Conservation (phyloP, 2,888 invertebrate genomes). For the Hedya salicella region DNA sequence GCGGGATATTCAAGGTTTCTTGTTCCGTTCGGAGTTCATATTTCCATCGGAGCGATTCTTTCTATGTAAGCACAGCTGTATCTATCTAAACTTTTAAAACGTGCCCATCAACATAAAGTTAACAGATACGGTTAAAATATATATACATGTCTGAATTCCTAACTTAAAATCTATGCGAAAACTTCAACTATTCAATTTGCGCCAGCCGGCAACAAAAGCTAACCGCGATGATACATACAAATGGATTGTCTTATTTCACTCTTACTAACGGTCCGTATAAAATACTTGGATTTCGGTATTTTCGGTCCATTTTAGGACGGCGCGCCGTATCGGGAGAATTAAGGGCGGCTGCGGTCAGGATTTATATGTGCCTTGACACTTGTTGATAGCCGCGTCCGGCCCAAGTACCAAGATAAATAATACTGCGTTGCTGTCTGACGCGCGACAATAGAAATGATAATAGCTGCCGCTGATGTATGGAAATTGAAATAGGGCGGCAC, state of each 20-base stretch:
- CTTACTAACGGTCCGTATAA: constrained; percentile 46
- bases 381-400: constrained; percentile 74
- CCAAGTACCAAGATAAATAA: constrained; percentile 60
- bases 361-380: constrained; percentile 75
- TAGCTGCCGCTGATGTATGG: constrained; percentile 45
- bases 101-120: constrained; percentile 8
- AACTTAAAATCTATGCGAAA: constrained; percentile 36
- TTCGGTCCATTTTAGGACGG: constrained; percentile 44
- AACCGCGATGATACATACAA: constrained; percentile 46
- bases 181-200: constrained; percentile 42
- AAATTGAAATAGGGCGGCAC: constrained; percentile 32
- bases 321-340: constrained; percentile 46
- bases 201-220: constrained; percentile 38
- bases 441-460: constrained; percentile 54
- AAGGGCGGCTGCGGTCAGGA: constrained; percentile 54
- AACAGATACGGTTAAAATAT: neutral
- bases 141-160: neutral
- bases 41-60: neutral
- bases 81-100: constrained; percentile 2
- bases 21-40: neutral
- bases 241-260: constrained; percentile 53
- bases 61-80: neutral
- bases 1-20: neutral
- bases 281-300: constrained; percentile 47
- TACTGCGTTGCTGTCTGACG: constrained; percentile 58